Evolutionary conservation across 2,888 invertebrate species (phyloP).

Genomic region (Tetranychus truncatus): DNA sequence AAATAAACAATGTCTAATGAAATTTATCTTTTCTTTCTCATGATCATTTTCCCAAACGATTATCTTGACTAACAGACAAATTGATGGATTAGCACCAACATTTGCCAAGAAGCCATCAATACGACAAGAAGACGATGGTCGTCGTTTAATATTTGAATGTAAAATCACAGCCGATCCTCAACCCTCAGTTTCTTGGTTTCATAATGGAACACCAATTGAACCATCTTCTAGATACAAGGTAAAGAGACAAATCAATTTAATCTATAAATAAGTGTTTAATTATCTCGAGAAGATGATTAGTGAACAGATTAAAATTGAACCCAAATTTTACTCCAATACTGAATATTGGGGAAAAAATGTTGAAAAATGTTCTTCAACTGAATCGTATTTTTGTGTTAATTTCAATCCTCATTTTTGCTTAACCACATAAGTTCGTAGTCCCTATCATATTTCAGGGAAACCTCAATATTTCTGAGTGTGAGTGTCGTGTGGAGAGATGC

Average conservation of each 20-base stretch:
- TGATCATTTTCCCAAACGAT: not conserved
- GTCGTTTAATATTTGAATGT: slow-evolving; percentile 78
- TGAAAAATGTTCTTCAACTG: too few species aligned
- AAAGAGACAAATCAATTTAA: slow-evolving; percentile 16
- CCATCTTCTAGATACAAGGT: slow-evolving; percentile 66
- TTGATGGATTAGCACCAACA: slow-evolving; percentile 90
- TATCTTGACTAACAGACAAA: slow-evolving; percentile 49
- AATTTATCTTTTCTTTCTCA: not conserved
- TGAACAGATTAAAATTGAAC: too few species aligned
- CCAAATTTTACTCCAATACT: too few species aligned
- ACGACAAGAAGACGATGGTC: slow-evolving; percentile 75
- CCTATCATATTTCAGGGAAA: too few species aligned
- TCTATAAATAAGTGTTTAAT: too few species aligned
- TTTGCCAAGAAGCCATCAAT: slow-evolving; percentile 94
- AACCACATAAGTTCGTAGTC: too few species aligned
- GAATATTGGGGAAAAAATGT: too few species aligned
- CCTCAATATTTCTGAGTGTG: too few species aligned
- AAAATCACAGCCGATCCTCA: slow-evolving; percentile 72
- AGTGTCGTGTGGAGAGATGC: too few species aligned
- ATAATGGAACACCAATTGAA: slow-evolving; percentile 56
- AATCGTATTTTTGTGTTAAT: too few species aligned
- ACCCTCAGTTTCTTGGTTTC: slow-evolving; percentile 73
- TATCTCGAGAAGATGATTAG: too few species aligned
- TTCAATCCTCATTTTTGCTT: too few species aligned
- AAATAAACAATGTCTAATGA: not conserved